Evolutionary conservation across 2,113 vertebrate species (phyloP), one percentile per base, ranked within the genome.

Genomic region (Chloropsis hardwickii): DNA sequence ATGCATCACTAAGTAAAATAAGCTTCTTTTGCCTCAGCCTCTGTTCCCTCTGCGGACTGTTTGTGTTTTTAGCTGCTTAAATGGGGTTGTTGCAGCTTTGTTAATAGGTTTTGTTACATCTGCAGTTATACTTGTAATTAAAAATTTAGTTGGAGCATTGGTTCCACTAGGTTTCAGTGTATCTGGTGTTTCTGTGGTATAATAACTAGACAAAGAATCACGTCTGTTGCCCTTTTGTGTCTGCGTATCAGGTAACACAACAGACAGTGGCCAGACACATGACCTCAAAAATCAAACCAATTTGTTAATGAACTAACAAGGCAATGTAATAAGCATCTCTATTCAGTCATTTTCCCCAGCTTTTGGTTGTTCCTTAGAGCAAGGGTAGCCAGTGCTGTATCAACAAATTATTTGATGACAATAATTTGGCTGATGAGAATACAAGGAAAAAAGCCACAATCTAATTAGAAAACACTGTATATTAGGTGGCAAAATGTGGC

Each of bases 401-500:
- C 72, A 90, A 72, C 88, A 86, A 96, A 96, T 92, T 95, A 88
- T 93, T 94, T 88, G 82, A 93, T 93, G 94, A 88, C 90, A 93
- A 83, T 93, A 93, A 94, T 94, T 92, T 97, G 82, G 76, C 91
- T 94, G 91, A 65, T 95, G 81, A 96, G 77, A 92, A 96, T 66
- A 82, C 70, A 82, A 83, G 82, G 33, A 64, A 92, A 95, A 95
- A 97, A 91, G 56, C 70, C 91, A 86, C n/a, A 48, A 80, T 66
- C 54, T 93, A 81, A 81, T 96, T 97, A 82, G 78, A 74, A 93
- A 92, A 86, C 76, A 10, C 51, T 81, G 73, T 57, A 54, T 96
- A 80, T 89, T 89, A 83, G 94, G 81, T 96, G 95, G 90, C 58
- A 92, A 97, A 97, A 89, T 67, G 80, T 72, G 79, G 80, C 72